Percentiles rank a stretch among this genome's conserved stretches.
Conservation (phyloP, 2,888 invertebrate genomes). For the Ypsolopha scabrella region DNA sequence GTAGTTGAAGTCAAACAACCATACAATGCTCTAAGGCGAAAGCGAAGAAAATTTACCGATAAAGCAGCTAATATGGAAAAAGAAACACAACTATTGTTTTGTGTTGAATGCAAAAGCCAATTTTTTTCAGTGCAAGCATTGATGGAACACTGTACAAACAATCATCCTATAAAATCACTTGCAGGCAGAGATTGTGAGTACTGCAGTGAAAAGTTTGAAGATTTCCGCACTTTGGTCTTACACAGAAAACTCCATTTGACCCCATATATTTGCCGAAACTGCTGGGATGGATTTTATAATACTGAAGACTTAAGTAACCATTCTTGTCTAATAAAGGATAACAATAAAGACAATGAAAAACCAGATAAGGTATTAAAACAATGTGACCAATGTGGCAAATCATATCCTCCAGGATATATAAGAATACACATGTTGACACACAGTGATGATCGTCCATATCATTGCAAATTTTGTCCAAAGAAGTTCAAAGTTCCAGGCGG, state of each 20-base stretch:
- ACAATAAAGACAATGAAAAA: background rate
- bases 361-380: slow-evolving; percentile 29
- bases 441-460: slow-evolving; percentile 43
- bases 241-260: slow-evolving; percentile 55
- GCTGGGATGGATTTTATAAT: slow-evolving; percentile 54
- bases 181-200: slow-evolving; percentile 55
- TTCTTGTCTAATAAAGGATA: slow-evolving; percentile 24
- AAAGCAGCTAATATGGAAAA: slow-evolving; percentile 16
- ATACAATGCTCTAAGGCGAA: slow-evolving; percentile 8
- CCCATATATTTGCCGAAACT: slow-evolving; percentile 54
- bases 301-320: slow-evolving; percentile 33
- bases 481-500: slow-evolving; percentile 61
- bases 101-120: slow-evolving; percentile 53
- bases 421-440: slow-evolving; percentile 60
- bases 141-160: slow-evolving; percentile 40
- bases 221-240: slow-evolving; percentile 47
- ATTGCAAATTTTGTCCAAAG: slow-evolving; percentile 60
- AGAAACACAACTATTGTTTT: slow-evolving; percentile 31
- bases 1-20: slow-evolving; percentile 21
- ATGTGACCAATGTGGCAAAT: slow-evolving; percentile 64
- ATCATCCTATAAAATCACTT: slow-evolving; percentile 37
- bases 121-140: slow-evolving; percentile 35
- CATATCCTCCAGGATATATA: slow-evolving; percentile 59
- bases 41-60: slow-evolving; percentile 19
- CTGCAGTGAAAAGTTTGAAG: slow-evolving; percentile 58